Evolutionary conservation across 2,797 vertebrate species (phyloP).

Genomic region (Xiphorhynchus erythropygius): DNA sequence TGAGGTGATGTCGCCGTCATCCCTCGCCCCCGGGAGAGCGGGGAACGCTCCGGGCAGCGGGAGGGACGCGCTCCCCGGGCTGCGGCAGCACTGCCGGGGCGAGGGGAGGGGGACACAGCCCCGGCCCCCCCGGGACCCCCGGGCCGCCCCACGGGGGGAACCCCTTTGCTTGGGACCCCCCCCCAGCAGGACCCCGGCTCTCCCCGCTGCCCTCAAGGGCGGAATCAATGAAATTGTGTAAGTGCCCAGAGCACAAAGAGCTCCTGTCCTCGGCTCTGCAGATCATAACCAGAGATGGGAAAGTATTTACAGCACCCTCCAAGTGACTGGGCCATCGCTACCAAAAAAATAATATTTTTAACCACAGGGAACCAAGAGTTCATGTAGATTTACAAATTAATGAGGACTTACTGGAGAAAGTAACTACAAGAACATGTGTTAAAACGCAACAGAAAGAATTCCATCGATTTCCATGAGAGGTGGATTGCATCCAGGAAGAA

Average conservation of each 20-base stretch:
- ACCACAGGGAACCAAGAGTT: neutral
- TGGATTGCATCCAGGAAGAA: slow-evolving; percentile 54
- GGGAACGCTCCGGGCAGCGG: neutral
- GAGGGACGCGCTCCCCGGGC: neutral
- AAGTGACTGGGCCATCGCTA: neutral
- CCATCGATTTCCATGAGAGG: slow-evolving; percentile 37
- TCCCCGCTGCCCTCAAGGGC: neutral
- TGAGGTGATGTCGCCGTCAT: slow-evolving; percentile 58
- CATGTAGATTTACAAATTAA: slow-evolving; percentile 22
- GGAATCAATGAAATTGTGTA: neutral
- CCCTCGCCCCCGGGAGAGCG: neutral
- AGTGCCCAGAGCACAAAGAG: neutral
- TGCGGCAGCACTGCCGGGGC: neutral
- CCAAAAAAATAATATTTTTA: neutral
- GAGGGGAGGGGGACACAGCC: neutral
- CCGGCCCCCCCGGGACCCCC: neutral
- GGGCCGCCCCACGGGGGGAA: accelerated
- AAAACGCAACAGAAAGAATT: slow-evolving; percentile 15
- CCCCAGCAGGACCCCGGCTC: neutral
- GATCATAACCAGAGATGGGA: neutral
- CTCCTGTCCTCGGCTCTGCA: neutral
- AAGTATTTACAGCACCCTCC: neutral
- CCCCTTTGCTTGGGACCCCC: neutral
- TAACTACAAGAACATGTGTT: slow-evolving; percentile 31
- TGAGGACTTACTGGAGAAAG: neutral